Base-by-base conservation (phyloP, 1,140 invertebrate genomes). In the Diabrotica virgifera region DNA sequence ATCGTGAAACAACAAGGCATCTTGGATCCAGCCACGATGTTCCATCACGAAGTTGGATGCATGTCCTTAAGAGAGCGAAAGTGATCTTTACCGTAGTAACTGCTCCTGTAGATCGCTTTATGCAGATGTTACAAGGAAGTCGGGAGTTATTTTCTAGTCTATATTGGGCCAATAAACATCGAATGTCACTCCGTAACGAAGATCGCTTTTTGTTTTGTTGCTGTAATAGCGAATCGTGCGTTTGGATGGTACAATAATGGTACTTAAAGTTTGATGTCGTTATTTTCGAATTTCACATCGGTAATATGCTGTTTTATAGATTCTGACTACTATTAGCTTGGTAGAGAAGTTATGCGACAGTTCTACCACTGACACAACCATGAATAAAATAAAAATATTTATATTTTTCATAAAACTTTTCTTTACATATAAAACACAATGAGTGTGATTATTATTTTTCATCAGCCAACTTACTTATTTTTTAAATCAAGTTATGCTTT, bases 81-180 rank as follows among this genome's bases (percentile, higher is more conserved):
- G 52, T 54, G 52, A 54, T 54, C 52, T 54, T 54, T 54, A 54
- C 52, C 12, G 12, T 54, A 13, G 52, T 54, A 54, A 54, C 10
- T 54, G 52, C 52, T 54, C 52, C 24, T 12, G 52, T 54, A 54
- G 52, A 9, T 54, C 52, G 24, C 10, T 54, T 54, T 54, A 54
- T 54, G 52, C 52, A 54, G 52, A 54, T 54, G 52, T 54, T n/a
- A 54, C 52, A 54, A 11, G 12, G 12, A 13, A 54, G 12, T 54
- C 52, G 52, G 52, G 52, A 54, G 52, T 54, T 54, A 54, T 35
- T 54, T 46, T 46, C 24, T 46, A n/a, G 8, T n/a, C 40, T 8
- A 46, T 46, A 46, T 46, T 46, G 40, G 40, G 40, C n/a, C 6
- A 46, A 46, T 46, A 46, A 46, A 46, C 40, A 46, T 46, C 40